Conservation (phyloP, 2,888 invertebrate species). For the Hemistola chrysoprasaria region DNA sequence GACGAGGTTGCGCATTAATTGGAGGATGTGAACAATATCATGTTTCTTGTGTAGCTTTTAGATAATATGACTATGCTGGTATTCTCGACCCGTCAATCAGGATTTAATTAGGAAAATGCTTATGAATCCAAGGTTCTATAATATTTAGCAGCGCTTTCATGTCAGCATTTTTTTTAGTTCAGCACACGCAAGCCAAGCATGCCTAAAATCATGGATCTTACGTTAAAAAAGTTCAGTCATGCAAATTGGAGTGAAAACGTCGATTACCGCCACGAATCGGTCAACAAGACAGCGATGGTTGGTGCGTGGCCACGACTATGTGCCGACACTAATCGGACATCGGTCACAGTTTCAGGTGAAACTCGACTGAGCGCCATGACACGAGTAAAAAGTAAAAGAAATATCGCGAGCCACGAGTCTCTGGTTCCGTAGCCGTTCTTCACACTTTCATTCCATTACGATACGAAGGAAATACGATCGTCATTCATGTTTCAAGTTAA, state of each 20-base stretch:
- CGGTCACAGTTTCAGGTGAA: conserved; percentile 50
- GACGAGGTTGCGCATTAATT: conserved; percentile 4
- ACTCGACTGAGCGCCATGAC: conserved; percentile 36
- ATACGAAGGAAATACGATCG: conserved; percentile 14
- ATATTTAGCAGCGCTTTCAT: too few relatives aligned
- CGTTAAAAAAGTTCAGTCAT: conserved; percentile 31
- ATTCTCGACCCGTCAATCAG: too few relatives aligned
- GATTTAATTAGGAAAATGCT: too few relatives aligned
- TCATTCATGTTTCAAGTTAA: conserved; percentile 12
- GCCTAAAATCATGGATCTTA: neutral
- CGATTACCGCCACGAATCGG: conserved; percentile 43
- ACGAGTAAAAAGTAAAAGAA: conserved; percentile 37
- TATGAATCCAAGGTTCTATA: too few relatives aligned
- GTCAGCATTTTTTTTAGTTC: too few relatives aligned
- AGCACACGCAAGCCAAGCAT: neutral
- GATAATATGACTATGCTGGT: too few relatives aligned
- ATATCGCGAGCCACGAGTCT: conserved; percentile 7
- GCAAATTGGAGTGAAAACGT: conserved; percentile 51
- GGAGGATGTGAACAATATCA: neutral
- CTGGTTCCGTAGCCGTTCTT: conserved; percentile 15
- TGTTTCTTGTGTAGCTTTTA: too few relatives aligned
- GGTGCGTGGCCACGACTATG: conserved; percentile 33
- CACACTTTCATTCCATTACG: conserved; percentile 43
- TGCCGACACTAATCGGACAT: conserved; percentile 44
- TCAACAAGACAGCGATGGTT: conserved; percentile 30